These are phyloP conservation scores for Triplophysa yarkandensis DNA, from an alignment of 2,797 vertebrate species.

Conservation along the genomic window DNA sequence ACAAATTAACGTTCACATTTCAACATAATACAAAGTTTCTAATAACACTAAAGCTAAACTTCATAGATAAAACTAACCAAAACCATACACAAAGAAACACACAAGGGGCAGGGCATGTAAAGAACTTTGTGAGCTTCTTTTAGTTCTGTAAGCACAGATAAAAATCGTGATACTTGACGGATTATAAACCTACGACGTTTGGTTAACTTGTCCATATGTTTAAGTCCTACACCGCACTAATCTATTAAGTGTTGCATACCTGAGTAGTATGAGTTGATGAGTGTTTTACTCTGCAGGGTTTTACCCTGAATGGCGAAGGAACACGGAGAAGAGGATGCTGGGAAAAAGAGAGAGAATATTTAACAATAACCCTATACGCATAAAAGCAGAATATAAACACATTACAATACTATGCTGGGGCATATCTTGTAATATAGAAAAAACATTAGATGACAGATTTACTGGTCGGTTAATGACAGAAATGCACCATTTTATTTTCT, in stretches of 20 bases:
- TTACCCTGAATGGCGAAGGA: conserved; percentile 90
- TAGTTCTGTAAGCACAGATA: background rate
- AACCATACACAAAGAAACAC: background rate
- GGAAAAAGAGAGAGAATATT: conserved; percentile 3
- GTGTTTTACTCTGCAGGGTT: conserved; percentile 86
- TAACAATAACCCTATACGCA: conserved; percentile 17
- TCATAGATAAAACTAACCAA: background rate
- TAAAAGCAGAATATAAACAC: background rate
- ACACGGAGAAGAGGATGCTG: conserved; percentile 83
- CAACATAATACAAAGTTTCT: background rate
- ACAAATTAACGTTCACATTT: too few species aligned
- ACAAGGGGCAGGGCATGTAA: background rate
- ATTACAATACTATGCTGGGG: background rate
- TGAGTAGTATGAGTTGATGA: conserved; percentile 87
- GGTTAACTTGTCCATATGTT: background rate
- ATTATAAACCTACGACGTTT: background rate
- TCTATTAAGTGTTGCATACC: conserved; percentile 62
- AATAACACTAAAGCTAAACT: background rate
- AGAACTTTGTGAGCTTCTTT: background rate
- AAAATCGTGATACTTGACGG: background rate
- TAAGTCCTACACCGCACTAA: background rate
- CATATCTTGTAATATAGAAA: background rate
- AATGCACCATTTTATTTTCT: too few species aligned
- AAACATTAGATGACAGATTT: background rate
- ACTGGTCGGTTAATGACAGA: too few species aligned